Base-by-base conservation (phyloP, 2,888 invertebrate species). In the Drosophila merina region DNA sequence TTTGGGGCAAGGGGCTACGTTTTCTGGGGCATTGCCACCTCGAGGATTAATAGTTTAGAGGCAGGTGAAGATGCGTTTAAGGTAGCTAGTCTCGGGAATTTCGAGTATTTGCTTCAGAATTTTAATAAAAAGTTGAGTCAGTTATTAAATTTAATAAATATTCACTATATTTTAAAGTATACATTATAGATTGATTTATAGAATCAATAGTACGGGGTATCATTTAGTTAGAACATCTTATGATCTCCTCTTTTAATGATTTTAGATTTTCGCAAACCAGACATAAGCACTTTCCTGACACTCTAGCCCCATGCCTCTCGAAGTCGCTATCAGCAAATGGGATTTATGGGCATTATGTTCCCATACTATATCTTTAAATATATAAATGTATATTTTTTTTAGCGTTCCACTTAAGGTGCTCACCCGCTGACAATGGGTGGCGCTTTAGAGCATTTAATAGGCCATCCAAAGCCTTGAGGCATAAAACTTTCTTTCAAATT, bases 391-490 rank as follows among this genome's bases (percentile, higher is more conserved):
- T 20, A 20, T 9, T 14, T 9, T 8, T 42, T 26, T 40, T 3
- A 31, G n/a, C 26, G 54, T 30, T 54, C 31, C 68, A 68, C 52
- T 26, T 9, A 4, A 38, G 30, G 38, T 40, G 60, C 45, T 47
- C 62, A 42, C 62, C 62, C 47, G 51, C 63, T 52, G 67, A 52
- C 63, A 64, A 67, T 64, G 36, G 63, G 63, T 67, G 64, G 40
- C 69, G 40, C 33, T 56, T 68, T 42, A 31, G 47, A 33, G 55
- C 55, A 66, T 55, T 64, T 64, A 64, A 64, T 64, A 45, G 68
- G 10, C 33, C 67, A 52, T n/a, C 36, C 26, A 45, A 45, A 9
- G 25, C 30, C 36, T 51, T 9, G 10, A 68, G 64, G 55, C 64
- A 47, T 47, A 40, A 64, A 64, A 64, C 64, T 64, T 64, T 64